These are phyloP conservation scores for Brachyrhaphis roseni DNA, from an alignment of 2,797 vertebrate species.

Conservation along the genomic window DNA sequence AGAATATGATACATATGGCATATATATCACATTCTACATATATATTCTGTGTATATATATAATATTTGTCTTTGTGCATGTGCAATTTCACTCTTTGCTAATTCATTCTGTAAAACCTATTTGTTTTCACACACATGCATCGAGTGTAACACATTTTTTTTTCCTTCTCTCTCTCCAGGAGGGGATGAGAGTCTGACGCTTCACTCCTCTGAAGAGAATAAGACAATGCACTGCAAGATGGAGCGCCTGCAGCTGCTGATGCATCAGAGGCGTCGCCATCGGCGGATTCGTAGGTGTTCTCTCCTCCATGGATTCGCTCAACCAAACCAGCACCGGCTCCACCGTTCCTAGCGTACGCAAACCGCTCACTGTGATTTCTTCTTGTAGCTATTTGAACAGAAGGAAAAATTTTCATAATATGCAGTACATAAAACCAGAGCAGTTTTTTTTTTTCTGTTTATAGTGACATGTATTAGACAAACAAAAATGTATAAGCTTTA, in stretches of 20 bases:
- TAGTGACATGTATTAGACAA: too few relatives aligned
- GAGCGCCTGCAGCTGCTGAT: slow-evolving; percentile 90
- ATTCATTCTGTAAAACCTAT: neutral
- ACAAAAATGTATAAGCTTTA: neutral
- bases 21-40: too few relatives aligned
- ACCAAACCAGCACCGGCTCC: slow-evolving; percentile 42
- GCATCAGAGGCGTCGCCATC: slow-evolving; percentile 87
- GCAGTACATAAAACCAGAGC: neutral
- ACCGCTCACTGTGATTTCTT: slow-evolving; percentile 72
- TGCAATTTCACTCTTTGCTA: neutral
- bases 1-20: too few relatives aligned
- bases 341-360: slow-evolving; percentile 48
- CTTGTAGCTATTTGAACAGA: neutral
- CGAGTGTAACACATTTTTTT: neutral
- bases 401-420: neutral
- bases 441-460: neutral
- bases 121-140: neutral
- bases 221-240: slow-evolving; percentile 89
- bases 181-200: slow-evolving; percentile 64
- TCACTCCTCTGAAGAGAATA: slow-evolving; percentile 86
- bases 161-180: slow-evolving; percentile 34
- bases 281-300: slow-evolving; percentile 83
- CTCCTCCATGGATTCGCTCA: slow-evolving; percentile 71
- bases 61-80: neutral
- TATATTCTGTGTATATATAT: neutral